Conservation (phyloP, 2,113 vertebrate species). For the Gulo gulo region DNA sequence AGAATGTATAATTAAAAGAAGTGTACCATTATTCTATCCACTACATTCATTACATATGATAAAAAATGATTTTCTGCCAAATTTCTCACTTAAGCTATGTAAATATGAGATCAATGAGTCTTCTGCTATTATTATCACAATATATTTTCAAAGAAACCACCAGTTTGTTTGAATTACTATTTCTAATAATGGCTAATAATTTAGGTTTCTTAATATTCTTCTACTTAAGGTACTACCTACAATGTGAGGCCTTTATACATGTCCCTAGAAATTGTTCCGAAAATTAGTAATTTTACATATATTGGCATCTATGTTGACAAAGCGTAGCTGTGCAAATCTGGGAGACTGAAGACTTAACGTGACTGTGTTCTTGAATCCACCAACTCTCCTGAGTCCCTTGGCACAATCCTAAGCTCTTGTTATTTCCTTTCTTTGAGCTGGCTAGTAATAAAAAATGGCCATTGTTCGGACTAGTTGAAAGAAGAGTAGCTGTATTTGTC, state of each 20-base stretch:
- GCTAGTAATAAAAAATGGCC: conserved; percentile 44
- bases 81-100: background rate
- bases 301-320: background rate
- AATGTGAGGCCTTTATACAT: background rate
- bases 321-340: background rate
- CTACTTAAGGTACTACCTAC: background rate
- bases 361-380: background rate
- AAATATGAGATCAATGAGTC: background rate
- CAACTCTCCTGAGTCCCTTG: background rate
- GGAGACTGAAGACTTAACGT: background rate
- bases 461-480: conserved; percentile 42
- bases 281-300: background rate
- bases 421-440: background rate
- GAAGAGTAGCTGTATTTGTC: background rate
- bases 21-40: background rate
- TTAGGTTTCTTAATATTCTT: conserved; percentile 23
- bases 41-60: background rate
- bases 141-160: conserved; percentile 10
- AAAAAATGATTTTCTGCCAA: conserved; percentile 20
- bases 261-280: background rate
- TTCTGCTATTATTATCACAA: background rate
- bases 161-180: conserved; percentile 20
- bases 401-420: background rate
- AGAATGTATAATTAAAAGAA: background rate
- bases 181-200: background rate